Evolutionary conservation across 2,888 invertebrate genomes (phyloP).

Genomic region (Ametastegia equiseti): DNA sequence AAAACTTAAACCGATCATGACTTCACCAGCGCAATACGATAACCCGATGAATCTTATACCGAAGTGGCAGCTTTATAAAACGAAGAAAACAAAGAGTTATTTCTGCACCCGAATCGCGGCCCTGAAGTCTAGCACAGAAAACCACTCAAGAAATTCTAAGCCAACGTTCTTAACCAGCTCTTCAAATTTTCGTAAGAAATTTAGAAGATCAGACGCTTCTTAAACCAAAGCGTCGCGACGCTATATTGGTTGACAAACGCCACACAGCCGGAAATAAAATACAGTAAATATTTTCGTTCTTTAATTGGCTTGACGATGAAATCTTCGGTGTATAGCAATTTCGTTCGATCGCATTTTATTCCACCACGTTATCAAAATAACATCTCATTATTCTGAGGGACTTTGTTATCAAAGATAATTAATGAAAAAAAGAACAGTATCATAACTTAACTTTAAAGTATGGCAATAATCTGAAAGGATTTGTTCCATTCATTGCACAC

Average conservation of each 20-base stretch:
- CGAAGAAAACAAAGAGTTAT: slow-evolving; percentile 21
- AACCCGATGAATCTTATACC: neutral
- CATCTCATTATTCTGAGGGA: neutral
- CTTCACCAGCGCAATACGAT: slow-evolving; percentile 4
- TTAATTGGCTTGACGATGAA: neutral
- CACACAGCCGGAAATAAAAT: neutral
- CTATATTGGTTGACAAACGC: neutral
- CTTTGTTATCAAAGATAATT: neutral
- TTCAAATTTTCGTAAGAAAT: neutral
- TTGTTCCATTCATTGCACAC: neutral
- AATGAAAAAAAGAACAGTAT: neutral
- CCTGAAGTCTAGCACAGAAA: neutral
- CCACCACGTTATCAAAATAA: no score
- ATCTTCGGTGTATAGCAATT: no score
- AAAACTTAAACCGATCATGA: neutral
- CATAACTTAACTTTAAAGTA: no score
- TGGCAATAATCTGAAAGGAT: neutral
- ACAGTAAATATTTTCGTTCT: no score
- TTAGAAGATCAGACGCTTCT: neutral
- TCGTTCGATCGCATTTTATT: no score
- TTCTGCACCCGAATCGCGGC: slow-evolving; percentile 3
- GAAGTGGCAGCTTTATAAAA: neutral
- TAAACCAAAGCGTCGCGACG: neutral
- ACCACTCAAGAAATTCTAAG: neutral
- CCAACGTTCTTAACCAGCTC: neutral